These are phyloP conservation scores for Malurus splendens DNA, from an alignment of 2,797 vertebrate species.

Conservation along the genomic window DNA sequence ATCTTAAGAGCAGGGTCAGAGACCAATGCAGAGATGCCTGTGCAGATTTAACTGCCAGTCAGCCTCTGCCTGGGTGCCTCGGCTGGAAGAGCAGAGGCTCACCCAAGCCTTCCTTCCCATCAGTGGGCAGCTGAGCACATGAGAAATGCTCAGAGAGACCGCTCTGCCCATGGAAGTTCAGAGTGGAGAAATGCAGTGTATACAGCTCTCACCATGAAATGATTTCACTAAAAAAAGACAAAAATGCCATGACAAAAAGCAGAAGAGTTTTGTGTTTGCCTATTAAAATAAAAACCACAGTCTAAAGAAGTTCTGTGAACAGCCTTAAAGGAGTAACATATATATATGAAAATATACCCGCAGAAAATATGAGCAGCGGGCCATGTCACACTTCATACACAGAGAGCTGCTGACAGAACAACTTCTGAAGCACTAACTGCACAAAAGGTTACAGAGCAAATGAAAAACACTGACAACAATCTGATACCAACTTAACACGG, in stretches of 20 bases:
- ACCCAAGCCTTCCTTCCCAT: too few relatives aligned
- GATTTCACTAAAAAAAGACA: background rate
- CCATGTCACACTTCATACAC: background rate
- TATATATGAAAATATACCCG: background rate
- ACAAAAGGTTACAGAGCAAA: background rate
- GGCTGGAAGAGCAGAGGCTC: background rate
- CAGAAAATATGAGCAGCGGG: background rate
- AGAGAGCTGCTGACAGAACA: background rate
- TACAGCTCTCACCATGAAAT: background rate
- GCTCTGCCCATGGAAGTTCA: background rate
- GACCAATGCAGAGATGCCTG: background rate
- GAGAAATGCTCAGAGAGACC: background rate
- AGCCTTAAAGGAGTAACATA: background rate
- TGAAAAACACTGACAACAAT: background rate
- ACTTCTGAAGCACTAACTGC: background rate
- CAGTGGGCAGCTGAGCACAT: background rate
- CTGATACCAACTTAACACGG: background rate
- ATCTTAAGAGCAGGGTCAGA: background rate
- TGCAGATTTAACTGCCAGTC: background rate
- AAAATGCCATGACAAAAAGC: background rate
- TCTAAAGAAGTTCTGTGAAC: background rate
- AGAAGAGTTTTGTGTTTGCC: background rate
- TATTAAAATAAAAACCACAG: background rate
- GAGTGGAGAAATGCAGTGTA: background rate
- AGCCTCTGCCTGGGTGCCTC: background rate